These are phyloP conservation scores for Galago senegalensis DNA, from an alignment of 2,797 vertebrate genomes.

Conservation along the genomic window DNA sequence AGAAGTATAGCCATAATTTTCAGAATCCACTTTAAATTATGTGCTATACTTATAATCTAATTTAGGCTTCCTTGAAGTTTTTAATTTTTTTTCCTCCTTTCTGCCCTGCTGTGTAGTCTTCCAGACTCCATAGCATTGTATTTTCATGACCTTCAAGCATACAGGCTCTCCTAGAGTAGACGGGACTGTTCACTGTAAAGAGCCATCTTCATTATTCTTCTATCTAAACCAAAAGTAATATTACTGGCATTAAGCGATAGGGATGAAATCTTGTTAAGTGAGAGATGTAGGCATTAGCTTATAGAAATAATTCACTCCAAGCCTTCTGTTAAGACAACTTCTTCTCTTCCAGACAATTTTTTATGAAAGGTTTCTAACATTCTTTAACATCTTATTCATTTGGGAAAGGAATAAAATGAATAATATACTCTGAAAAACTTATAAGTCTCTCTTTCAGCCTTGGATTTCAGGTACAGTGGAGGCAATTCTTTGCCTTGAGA, in stretches of 20 bases:
- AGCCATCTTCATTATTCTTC: background rate
- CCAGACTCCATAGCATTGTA: background rate
- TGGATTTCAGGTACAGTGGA: background rate
- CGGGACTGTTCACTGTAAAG: background rate
- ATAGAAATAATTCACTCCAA: background rate
- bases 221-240: background rate
- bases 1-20: background rate
- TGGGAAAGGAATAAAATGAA: background rate
- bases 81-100: slow-evolving; percentile 20
- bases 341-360: background rate
- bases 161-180: background rate
- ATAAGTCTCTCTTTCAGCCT: background rate
- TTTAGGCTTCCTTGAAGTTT: slow-evolving; percentile 70
- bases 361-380: background rate
- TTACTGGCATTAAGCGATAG: background rate
- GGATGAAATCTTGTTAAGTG: no score
- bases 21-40: slow-evolving; percentile 51
- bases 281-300: background rate
- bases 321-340: background rate
- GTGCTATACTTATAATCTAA: background rate
- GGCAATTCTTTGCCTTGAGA: background rate
- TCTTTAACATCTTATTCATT: background rate
- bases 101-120: background rate
- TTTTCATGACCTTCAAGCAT: background rate
- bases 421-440: background rate